These are phyloP conservation scores for Scyliorhinus canicula DNA, from an alignment of 2,797 vertebrate species.

Conservation along the genomic window DNA sequence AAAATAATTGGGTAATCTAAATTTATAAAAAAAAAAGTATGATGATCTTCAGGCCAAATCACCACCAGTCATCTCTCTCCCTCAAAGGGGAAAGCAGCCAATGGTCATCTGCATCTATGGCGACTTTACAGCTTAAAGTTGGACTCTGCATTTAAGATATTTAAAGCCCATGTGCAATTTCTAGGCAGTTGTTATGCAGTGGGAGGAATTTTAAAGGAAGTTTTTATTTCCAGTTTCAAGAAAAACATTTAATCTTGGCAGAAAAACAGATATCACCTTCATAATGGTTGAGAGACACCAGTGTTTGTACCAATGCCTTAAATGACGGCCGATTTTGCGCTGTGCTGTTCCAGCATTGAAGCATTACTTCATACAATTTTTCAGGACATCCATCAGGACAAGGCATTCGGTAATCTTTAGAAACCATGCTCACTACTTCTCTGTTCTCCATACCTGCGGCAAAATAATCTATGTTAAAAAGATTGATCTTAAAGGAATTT, in stretches of 20 bases:
- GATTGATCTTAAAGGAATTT: neutral
- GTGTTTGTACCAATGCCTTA: slow-evolving; percentile 47
- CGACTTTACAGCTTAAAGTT: neutral
- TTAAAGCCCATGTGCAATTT: neutral
- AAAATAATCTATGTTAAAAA: neutral
- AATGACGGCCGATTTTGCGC: slow-evolving; percentile 59
- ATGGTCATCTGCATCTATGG: too few species aligned
- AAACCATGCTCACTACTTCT: slow-evolving; percentile 53
- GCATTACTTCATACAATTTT: slow-evolving; percentile 58
- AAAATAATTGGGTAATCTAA: too few species aligned
- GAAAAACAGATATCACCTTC: slow-evolving; percentile 41
- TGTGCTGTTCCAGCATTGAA: slow-evolving; percentile 57
- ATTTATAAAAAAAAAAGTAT: too few species aligned
- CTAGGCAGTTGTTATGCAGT: neutral
- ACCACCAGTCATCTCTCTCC: too few species aligned
- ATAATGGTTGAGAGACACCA: slow-evolving; percentile 50
- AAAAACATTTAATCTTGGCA: neutral
- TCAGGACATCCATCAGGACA: slow-evolving; percentile 55
- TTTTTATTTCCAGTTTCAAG: neutral
- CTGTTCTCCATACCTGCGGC: slow-evolving; percentile 50
- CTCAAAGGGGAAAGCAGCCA: too few species aligned
- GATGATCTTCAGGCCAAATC: too few species aligned
- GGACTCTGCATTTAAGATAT: neutral
- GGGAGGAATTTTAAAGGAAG: neutral
- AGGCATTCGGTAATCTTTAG: slow-evolving; percentile 58